Evolutionary conservation across 2,113 vertebrate genomes (phyloP).

Genomic region (Etia nguti): DNA sequence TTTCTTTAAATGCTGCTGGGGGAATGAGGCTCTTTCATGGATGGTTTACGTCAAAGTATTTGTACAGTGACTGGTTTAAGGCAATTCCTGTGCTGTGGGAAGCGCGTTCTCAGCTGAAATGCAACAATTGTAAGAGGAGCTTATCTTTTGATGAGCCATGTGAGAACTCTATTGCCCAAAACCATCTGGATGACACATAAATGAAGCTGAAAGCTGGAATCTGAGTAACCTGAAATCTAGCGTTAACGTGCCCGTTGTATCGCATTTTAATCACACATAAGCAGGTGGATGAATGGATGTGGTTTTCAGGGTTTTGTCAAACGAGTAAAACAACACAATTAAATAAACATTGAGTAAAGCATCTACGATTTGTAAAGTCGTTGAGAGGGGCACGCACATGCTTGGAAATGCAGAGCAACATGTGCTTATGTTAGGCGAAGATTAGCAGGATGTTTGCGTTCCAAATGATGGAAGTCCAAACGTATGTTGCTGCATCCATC

Average conservation of each 20-base stretch:
- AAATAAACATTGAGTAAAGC: background rate
- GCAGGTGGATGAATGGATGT: background rate
- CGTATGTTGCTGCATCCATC: background rate
- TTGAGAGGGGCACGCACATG: no score
- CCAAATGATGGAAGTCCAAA: background rate
- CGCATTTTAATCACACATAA: background rate
- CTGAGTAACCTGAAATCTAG: background rate
- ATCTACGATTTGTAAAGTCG: background rate
- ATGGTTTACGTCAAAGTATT: slow-evolving; percentile 37
- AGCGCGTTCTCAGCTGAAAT: slow-evolving; percentile 18
- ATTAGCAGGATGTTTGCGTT: background rate
- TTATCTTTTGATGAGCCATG: slow-evolving; percentile 44
- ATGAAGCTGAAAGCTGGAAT: background rate
- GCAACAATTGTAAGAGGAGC: slow-evolving; percentile 29
- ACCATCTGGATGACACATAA: background rate
- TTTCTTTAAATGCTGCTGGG: slow-evolving; percentile 30
- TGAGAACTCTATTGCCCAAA: slow-evolving; percentile 25
- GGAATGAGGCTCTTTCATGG: slow-evolving; percentile 28
- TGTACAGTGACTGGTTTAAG: slow-evolving; percentile 37
- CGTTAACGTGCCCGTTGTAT: background rate
- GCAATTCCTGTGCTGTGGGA: slow-evolving; percentile 37
- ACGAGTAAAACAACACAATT: background rate
- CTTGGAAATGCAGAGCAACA: background rate
- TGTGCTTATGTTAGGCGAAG: background rate
- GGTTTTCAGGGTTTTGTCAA: background rate